Conservation (phyloP, 2,888 invertebrate genomes). For the Hyposoter dolosus region DNA sequence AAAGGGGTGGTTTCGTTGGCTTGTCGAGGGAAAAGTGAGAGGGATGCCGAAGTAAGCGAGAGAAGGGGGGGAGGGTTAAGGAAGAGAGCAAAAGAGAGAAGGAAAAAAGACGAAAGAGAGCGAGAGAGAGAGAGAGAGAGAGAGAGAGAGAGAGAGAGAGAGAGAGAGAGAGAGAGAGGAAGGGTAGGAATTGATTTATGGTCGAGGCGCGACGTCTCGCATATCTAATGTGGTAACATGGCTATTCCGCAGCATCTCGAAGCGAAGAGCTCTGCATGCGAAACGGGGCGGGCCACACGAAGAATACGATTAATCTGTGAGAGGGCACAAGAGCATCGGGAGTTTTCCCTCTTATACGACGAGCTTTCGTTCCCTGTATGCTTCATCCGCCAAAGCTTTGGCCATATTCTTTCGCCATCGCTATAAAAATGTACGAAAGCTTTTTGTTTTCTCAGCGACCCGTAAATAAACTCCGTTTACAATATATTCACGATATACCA, state of each 20-base stretch:
- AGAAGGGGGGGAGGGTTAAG: slow-evolving; percentile 13
- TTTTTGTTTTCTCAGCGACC: slow-evolving; percentile 3
- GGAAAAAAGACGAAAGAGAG: slow-evolving; percentile 62
- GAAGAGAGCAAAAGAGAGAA: slow-evolving; percentile 57
- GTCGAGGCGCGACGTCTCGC: slow-evolving; percentile 80
- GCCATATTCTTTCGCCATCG: slow-evolving; percentile 19
- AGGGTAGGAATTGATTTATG: slow-evolving; percentile 84
- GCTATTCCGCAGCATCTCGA: slow-evolving; percentile 75
- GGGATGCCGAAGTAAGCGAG: slow-evolving; percentile 31
- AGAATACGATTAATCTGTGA: slow-evolving; percentile 81
- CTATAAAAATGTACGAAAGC: slow-evolving; percentile 5
- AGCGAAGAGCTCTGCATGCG: slow-evolving; percentile 65
- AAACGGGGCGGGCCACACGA: slow-evolving; percentile 74
- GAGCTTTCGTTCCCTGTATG: slow-evolving; percentile 12
- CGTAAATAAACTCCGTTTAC: slow-evolving; percentile 6
- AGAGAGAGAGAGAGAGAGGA: slow-evolving; percentile 62
- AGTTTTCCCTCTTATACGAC: slow-evolving; percentile 26
- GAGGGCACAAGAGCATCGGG: slow-evolving; percentile 38
- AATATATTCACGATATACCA: neutral
- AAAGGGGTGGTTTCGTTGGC: slow-evolving; percentile 56
- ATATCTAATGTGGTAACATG: slow-evolving; percentile 81
- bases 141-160: slow-evolving; percentile 55
- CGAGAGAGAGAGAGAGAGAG: slow-evolving; percentile 57
- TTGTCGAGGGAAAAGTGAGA: slow-evolving; percentile 41
- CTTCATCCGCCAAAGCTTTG: slow-evolving; percentile 36